Base-by-base conservation (phyloP, 2,888 invertebrate species). In the Athetis lepigone region DNA sequence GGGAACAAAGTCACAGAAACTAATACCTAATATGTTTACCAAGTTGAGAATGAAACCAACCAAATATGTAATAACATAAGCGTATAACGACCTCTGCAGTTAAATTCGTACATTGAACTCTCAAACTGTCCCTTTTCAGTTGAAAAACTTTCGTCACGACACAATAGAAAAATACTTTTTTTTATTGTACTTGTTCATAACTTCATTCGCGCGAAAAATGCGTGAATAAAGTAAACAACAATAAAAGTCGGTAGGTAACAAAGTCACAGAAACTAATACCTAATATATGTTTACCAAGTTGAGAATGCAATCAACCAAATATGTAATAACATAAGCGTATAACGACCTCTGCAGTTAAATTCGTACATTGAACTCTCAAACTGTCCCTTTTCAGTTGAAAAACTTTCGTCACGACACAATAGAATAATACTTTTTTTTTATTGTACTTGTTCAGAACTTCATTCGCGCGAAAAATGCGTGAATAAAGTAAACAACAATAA, bases 401-500 rank as follows among this genome's bases (percentile, higher is more conserved):
- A 70, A 70, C 78, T 75, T 80, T 63, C 42, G 55, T 47, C 50
- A 21, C 27, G 56, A 73, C 52, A 77, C 70, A 80, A 78, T 71
- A 70, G 74, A 46, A 46, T 51, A 65, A 73, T 25, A 70, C 61
- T 68, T 59, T 79, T 51, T 73, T 51, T 74, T 65, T 79, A 71
- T 68, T 64, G 55, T 46, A 55, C 46, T 75, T 66, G 58, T 76
- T 79, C 19, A 23, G 19, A 23, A 74, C 47, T 79, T 74, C 61
- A 65, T 70, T 62, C 62, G 54, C 37, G 29, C 52, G 46, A 60
- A 62, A 61, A 63, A 76, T 66, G 56, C 50, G 67, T 66, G 71
- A 71, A 79, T 74, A 71, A 71, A 68, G 65, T 73, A 68, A 70
- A 67, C 70, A 70, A 70, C 63, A 65, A 79, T 75, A 65, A 67